Evolutionary conservation across 1,140 invertebrate genomes (phyloP), one percentile per base, ranked within the genome.

Genomic region (Drosophila rufa): DNA sequence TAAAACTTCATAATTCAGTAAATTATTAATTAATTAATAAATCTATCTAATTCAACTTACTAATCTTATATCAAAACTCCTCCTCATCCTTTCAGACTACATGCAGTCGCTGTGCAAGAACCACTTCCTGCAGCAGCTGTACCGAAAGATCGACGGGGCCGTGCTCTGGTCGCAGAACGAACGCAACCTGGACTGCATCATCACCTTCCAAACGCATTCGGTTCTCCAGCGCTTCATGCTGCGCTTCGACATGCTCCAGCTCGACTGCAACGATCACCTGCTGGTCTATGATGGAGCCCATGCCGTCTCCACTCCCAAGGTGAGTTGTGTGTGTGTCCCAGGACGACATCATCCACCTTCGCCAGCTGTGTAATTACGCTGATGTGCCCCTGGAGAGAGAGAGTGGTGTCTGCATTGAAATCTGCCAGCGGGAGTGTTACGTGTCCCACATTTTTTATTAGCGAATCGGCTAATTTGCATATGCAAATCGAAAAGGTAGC

Each of bases 221-320:
- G 97, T 98, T 73, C 94, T 98, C 73, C 97, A 98, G 93, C 94
- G 96, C 77, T 98, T 98, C 93, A 98, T 98, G 97, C 95, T 98
- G 69, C 95, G 97, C 77, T 98, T 98, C 93, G 96, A 96, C 79
- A 93, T 94, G 79, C 93, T 96, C 27, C 94, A 95, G 79, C 94
- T 98, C 59, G 98, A 98, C 94, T 98, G 97, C 94, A 98, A 98
- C 91, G 97, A 98, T 93, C 97, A 98, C 93, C 95, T 98, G 12
- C 97, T 96, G 87, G 97, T 98, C 83, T 98, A 97, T 92, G 98
- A 98, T 94, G 97, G 97, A 11, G 97, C 97, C 14, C 97, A 98
- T 90, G 96, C 96, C 36, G 97, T 97, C 33, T 96, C 96, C 45
- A 96, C 95, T 76, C 96, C 96, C 79, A 98, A 98, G 96, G 97